A percentile compares a stretch with the other conserved stretches of the same genome.
phyloP scores from a whole-genome alignment of 2,797 vertebrate species.

The Gorsachius magnificus region DNA sequence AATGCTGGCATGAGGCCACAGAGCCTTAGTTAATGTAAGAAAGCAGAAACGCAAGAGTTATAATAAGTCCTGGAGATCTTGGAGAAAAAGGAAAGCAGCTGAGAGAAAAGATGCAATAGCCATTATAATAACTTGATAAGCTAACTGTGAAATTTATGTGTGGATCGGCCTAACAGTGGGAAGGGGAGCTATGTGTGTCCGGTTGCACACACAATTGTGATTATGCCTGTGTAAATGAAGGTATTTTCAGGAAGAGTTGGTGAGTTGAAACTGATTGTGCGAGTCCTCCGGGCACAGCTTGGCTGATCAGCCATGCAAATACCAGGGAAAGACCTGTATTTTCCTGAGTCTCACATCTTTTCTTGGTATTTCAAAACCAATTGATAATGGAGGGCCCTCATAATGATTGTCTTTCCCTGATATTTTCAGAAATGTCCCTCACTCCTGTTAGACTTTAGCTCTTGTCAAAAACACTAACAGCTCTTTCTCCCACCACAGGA shows the following conservation, averaged over 20 bases:
- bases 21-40: background rate
- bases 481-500: background rate
- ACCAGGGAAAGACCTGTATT: background rate
- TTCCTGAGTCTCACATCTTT: background rate
- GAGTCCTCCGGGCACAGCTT: background rate
- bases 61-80: background rate
- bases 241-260: background rate
- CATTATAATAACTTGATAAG: background rate
- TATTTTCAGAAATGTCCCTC: background rate
- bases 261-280: background rate
- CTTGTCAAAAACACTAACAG: background rate
- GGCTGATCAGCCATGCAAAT: background rate
- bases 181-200: background rate
- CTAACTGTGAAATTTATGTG: background rate
- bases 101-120: background rate
- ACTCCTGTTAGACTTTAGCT: background rate
- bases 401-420: background rate
- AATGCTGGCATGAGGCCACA: background rate
- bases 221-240: background rate
- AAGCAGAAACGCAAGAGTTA: background rate
- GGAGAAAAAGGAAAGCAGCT: background rate
- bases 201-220: background rate
- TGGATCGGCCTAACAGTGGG: background rate
- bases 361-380: background rate
- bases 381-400: accelerated